Percentiles rank a stretch among this genome's conserved stretches.
Evolutionary conservation across 37 sponge, comb jelly and placozoan genomes (phyloP).

Genomic region (Aplysina aerophoba): DNA sequence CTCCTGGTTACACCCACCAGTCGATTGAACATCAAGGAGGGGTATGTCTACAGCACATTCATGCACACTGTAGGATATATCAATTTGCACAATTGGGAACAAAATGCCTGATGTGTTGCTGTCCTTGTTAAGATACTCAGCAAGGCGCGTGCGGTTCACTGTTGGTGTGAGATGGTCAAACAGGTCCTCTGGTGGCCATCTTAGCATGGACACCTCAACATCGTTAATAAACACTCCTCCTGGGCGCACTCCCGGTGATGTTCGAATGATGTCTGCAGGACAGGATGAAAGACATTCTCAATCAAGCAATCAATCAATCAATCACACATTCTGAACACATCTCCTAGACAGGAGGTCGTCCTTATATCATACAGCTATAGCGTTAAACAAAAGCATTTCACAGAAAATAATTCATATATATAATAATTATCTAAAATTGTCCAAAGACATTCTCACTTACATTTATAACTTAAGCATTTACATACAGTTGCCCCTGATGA

Average conservation of each 20-base stretch:
- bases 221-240: constrained; percentile 38
- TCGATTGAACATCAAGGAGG: constrained; percentile 17
- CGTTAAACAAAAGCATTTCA: too few relatives aligned
- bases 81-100: not conserved
- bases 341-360: too few relatives aligned
- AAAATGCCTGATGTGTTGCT: too few relatives aligned
- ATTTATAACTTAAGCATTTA: too few relatives aligned
- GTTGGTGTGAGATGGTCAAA: not conserved
- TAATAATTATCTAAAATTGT: too few relatives aligned
- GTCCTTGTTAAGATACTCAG: not conserved
- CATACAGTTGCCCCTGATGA: too few relatives aligned
- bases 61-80: constrained; percentile 43
- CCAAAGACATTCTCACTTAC: too few relatives aligned
- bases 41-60: constrained; percentile 59
- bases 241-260: constrained; percentile 33
- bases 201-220: not conserved
- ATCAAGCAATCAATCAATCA: not conserved
- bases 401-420: too few relatives aligned
- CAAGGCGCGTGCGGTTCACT: not conserved
- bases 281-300: too few relatives aligned
- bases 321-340: not conserved
- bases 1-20: constrained; percentile 21
- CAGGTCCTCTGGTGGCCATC: constrained; percentile 5
- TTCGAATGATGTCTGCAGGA: too few relatives aligned
- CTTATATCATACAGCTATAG: too few relatives aligned